Base-by-base conservation (phyloP, 2,888 invertebrate genomes). In the Melieria crassipennis region DNA sequence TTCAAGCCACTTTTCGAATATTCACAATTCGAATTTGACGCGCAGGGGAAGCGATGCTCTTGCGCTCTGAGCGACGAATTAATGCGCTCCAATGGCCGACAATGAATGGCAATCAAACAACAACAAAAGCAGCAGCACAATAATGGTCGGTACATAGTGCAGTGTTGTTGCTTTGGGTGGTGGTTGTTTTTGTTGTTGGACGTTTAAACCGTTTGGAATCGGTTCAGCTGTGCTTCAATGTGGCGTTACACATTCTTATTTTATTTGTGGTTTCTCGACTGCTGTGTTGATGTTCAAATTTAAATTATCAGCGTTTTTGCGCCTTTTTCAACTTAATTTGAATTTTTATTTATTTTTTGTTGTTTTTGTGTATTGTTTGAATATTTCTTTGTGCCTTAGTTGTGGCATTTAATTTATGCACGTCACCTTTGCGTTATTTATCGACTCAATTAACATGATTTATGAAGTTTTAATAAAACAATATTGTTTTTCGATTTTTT, bases 381-480 rank as follows among this genome's bases (percentile, higher is more conserved):
- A 30, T 30, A 30, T 30, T 30, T 2, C 30, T 30, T 30, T 30
- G n/a, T 42, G 30, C 30, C 3, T 11, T 1, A 5, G 7, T 30
- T 16, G 30, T 56, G 42, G 6, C 46, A 50, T 43, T 46, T 56
- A 65, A 48, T 66, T 47, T 58, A 66, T 57, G 7, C 50, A 45
- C 61, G 16, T 61, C 45, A 50, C 48, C 6, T 52, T 70, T 16
- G 42, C 47, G 70, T 65, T 70, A 65, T 65, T 70, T 61, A 65
- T 70, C 10, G 64, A 30, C 11, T 57, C 71, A 67, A 67, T 71
- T 71, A 67, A 16, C 67, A 52, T 67, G 67, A 67, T 71, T 71
- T 71, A 71, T 63, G 50, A 45, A 30, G 13, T 71, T 58, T 57
- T 6, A n/a, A 62, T 50, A 69, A 55, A 46, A 30, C 43, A 42